Percentiles rank a stretch among this genome's conserved stretches.
Evolutionary conservation across 2,797 vertebrate genomes (phyloP).

Genomic region (Coregonus suidteri): DNA sequence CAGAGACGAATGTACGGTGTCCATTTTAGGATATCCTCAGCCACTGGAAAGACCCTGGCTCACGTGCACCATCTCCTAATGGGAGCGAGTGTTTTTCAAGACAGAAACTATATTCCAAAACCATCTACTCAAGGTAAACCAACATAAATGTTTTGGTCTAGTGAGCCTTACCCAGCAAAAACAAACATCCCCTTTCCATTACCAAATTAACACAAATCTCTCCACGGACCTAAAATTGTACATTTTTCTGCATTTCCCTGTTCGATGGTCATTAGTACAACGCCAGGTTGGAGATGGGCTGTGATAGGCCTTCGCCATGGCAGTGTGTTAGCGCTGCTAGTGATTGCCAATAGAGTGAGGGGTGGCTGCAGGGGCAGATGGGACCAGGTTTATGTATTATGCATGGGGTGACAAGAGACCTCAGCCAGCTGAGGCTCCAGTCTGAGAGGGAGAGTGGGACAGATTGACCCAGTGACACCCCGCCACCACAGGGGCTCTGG

Average conservation of each 20-base stretch:
- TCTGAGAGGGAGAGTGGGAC: slow-evolving; percentile 29
- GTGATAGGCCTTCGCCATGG: slow-evolving; percentile 34
- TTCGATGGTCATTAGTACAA: slow-evolving; percentile 60
- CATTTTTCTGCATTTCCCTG: slow-evolving; percentile 13
- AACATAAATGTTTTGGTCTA: no score
- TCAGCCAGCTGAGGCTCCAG: slow-evolving; percentile 3
- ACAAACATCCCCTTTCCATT: not conserved
- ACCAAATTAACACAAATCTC: slow-evolving; percentile 41
- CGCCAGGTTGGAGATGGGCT: slow-evolving; percentile 33
- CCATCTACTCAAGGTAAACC: no score
- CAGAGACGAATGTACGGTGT: no score
- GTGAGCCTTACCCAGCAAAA: not conserved
- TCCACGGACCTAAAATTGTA: no score
- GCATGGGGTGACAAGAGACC: slow-evolving; percentile 47
- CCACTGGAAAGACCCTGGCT: slow-evolving; percentile 18
- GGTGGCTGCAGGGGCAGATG: slow-evolving; percentile 55
- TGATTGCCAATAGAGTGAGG: slow-evolving; percentile 36
- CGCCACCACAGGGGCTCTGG: slow-evolving; percentile 34
- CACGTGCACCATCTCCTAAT: slow-evolving; percentile 26
- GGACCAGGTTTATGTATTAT: slow-evolving; percentile 67
- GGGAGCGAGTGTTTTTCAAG: not conserved
- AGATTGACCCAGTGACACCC: slow-evolving; percentile 59
- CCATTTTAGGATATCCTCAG: slow-evolving; percentile 5
- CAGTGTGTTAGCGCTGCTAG: no score
- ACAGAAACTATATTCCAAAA: not conserved